These are phyloP conservation scores for Pyxicephalus adspersus DNA, from an alignment of 2,113 vertebrate species.

Conservation along the genomic window DNA sequence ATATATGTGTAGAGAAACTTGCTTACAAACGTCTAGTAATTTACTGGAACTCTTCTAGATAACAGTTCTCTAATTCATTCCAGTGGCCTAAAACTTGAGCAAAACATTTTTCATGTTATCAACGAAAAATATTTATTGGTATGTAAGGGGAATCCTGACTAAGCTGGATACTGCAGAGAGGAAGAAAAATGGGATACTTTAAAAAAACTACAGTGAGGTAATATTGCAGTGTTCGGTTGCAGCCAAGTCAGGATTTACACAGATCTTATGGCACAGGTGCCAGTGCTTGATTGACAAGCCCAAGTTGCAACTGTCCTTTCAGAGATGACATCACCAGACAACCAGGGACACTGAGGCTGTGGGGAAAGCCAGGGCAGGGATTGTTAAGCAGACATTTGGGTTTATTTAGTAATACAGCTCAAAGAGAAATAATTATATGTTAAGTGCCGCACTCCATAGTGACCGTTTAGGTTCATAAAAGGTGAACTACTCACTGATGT, in stretches of 20 bases:
- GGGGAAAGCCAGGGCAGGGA: not conserved
- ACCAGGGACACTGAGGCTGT: conserved; percentile 14
- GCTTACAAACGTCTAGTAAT: not conserved
- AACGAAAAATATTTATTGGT: conserved; percentile 21
- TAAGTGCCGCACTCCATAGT: too few relatives aligned
- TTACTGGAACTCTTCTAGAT: not conserved
- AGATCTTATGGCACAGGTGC: conserved; percentile 53
- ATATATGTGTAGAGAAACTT: too few relatives aligned
- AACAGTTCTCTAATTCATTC: not conserved
- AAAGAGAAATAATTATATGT: too few relatives aligned
- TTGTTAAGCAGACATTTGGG: not conserved
- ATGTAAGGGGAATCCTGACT: conserved; percentile 44
- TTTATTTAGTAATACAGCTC: too few relatives aligned
- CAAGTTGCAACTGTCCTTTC: conserved; percentile 43
- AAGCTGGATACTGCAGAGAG: conserved; percentile 15
- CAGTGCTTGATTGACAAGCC: conserved; percentile 40
- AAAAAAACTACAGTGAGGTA: conserved; percentile 48
- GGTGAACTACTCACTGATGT: too few relatives aligned
- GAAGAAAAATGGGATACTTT: conserved; percentile 19
- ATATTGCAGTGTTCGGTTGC: conserved; percentile 40
- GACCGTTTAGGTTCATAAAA: too few relatives aligned
- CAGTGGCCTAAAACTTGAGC: conserved; percentile 4
- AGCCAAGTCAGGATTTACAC: conserved; percentile 50
- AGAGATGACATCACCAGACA: conserved; percentile 51
- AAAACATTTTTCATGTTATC: conserved; percentile 19